Percentiles rank a stretch among this genome's conserved stretches.
Conservation (phyloP, 2,888 invertebrate genomes). For the Stenotaenia linearis region DNA sequence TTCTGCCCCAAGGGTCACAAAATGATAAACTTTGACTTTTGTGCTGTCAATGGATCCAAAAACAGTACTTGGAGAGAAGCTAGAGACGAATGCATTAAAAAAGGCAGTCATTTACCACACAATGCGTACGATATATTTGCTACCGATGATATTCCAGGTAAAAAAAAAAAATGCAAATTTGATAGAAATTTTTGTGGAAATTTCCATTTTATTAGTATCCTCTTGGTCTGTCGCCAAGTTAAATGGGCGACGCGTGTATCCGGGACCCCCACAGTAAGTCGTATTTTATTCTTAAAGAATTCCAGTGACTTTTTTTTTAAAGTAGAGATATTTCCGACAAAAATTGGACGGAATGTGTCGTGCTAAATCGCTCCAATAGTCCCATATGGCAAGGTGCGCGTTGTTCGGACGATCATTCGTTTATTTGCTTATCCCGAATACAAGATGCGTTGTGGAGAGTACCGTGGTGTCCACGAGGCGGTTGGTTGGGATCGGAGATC, state of each 20-base stretch:
- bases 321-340: neutral
- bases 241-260: neutral
- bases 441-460: neutral
- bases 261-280: neutral
- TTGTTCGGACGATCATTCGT: neutral
- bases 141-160: neutral
- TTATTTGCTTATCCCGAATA: neutral
- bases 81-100: neutral
- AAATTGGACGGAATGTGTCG: neutral
- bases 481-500: neutral
- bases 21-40: neutral
- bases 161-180: no score
- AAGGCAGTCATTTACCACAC: neutral
- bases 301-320: neutral
- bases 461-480: conserved; percentile 1
- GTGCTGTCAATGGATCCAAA: neutral
- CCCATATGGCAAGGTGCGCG: neutral
- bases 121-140: neutral
- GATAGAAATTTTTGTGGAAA: no score
- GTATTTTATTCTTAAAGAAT: neutral
- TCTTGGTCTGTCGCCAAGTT: neutral
- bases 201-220: neutral
- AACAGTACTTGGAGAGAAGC: neutral
- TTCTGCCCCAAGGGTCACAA: neutral
- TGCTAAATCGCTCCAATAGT: neutral